A percentile compares a stretch with the other conserved stretches of the same genome.
Evolutionary conservation across 2,797 vertebrate species (phyloP).

Genomic region (Tolypeutes matacus): DNA sequence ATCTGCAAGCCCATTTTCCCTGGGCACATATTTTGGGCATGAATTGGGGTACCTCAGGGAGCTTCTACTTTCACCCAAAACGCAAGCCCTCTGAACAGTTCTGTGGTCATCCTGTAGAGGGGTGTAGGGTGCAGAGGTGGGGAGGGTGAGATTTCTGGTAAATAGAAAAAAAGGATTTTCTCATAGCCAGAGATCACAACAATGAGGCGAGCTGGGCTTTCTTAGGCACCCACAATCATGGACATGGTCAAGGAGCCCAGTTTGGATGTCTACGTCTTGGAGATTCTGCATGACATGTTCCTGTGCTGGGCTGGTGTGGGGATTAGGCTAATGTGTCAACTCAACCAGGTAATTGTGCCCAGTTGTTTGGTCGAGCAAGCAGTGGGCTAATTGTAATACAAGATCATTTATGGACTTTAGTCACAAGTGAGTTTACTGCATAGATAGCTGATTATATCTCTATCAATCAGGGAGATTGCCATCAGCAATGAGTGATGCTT

Average conservation of each 20-base stretch:
- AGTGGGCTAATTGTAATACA: too few species aligned
- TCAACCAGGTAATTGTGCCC: too few species aligned
- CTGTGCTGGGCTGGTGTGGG: too few species aligned
- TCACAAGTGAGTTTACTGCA: too few species aligned
- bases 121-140: neutral
- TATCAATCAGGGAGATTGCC: too few species aligned
- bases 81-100: neutral
- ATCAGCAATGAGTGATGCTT: too few species aligned
- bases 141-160: conserved; percentile 19
- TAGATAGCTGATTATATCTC: too few species aligned
- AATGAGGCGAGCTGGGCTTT: neutral
- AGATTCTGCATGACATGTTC: neutral
- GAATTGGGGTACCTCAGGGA: neutral
- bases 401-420: too few species aligned
- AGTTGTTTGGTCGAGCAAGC: too few species aligned
- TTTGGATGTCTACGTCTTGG: neutral
- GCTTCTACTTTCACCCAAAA: neutral
- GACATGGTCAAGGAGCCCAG: neutral
- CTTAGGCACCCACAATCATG: neutral
- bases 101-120: neutral
- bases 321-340: too few species aligned
- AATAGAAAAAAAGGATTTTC: conserved; percentile 37
- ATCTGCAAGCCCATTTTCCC: neutral
- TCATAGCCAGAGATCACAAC: neutral
- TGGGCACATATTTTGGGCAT: neutral